Base-by-base conservation (phyloP, 35 echinoderm and acorn worm species). In the Heliocidaris erythrogramma region DNA sequence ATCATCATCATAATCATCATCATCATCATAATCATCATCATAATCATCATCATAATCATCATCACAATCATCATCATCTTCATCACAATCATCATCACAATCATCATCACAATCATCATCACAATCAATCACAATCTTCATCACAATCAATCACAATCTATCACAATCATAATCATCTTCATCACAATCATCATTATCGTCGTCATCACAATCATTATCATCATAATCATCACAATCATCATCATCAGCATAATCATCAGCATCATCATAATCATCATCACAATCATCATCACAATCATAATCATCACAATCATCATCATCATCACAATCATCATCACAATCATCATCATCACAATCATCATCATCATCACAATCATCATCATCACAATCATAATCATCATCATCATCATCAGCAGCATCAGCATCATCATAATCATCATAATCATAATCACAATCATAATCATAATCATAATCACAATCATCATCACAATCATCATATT, bases 1-100 rank as follows among this genome's bases (percentile, higher is more conserved):
- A 89, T 89, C 87, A 89, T 89, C 87, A 89, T 89, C 87, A 89
- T 42, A 4, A 89, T 89, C 31, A 89, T 42, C 30, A 35, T 69
- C 65, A 21, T 24, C 60, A 21, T 21, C 60, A 21, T 21, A 0
- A 0, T 17, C 60, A 69, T 2, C 60, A 59, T 65, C 60, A 65
- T 2, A 2, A 13, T 27, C 27, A 1, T 69, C 14, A 69, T 24
- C 18, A 16, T 69, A 7, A 78, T 78, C 65, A 78, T 60, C 11
- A 2, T 21, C 24, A 60, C n/a, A n/a, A n/a, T n/a, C 9, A 32
- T 14, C 2, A 17, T 21, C 31, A 88, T 30, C 86, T 31, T 21
- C 86, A 86, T 48, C 86, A 88, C 30, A 10, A 88, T 48, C 30
- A 88, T 13, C 86, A 88, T 48, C 24, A 30, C 24, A 13, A 32